Evolutionary conservation across 1,140 invertebrate species (phyloP), one percentile per base, ranked within the genome.

Genomic region (Lasioglossum albipes): DNA sequence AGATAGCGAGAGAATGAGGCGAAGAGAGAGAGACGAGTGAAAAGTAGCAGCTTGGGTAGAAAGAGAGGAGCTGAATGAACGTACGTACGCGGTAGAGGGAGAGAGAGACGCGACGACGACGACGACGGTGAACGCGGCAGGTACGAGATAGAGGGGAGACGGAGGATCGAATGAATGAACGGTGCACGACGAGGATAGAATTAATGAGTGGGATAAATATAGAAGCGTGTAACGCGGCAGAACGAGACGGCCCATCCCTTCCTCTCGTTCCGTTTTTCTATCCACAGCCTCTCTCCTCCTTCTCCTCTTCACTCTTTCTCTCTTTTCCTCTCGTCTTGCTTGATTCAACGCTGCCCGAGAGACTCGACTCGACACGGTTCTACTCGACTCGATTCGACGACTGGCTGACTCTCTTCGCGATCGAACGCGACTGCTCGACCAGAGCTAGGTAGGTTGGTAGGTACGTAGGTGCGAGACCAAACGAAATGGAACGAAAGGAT

Each of bases 181-280:
- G 88, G 86, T 91, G 91, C 84, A 84, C 87, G 87, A 93, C 89
- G 87, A 93, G 87, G 92, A 92, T 90, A 90, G 91, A 92, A 86
- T 86, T 89, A 91, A 91, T 90, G 91, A 93, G 92, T 85, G 87
- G 90, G 89, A 93, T 93, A 93, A 93, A 93, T 93, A 93, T 93
- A 93, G 91, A 90, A 89, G 66, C 79, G 71, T 83, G 84, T 86
- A 83, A 78, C 72, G 86, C 83, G 87, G 76, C 81, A 88, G 88
- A 91, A 87, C 59, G 83, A 89, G 88, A 91, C 71, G 74, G 36
- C 54, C 54, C 84, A 42, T 83, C 67, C 64, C 52, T 68, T 59
- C 59, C 31, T 72, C 59, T 69, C 59, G 45, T 73, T 75, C 68
- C 64, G 49, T 80, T 61, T 54, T 52, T 62, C 72, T 72, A 65